Evolutionary conservation across 2,888 invertebrate genomes (phyloP), one percentile per base, ranked within the genome.

Genomic region (Lordiphosa andalusiaca): DNA sequence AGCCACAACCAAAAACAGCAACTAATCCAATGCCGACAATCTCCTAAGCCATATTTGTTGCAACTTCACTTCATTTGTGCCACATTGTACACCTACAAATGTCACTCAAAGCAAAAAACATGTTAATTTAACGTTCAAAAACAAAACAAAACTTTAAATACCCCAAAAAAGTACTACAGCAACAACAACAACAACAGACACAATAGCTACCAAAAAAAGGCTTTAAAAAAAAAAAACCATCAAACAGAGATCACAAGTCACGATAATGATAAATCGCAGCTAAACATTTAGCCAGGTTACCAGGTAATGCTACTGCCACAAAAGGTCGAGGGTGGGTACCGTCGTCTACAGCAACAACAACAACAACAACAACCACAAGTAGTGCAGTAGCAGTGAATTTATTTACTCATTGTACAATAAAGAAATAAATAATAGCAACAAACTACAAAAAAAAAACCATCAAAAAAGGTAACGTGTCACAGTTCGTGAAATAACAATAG

Each of bases 401-500:
- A 80, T 82, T 82, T 80, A 82, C 82, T 80, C 71, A 78, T 80
- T 82, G 73, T 82, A 80, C 80, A 75, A 82, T 80, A 78, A 78
- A 78, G 69, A 78, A 80, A 80, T 75, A 82, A 80, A 80, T 35
- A 51, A 70, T 72, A 72, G 72, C 67, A 52, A 49, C 44, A 44
- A 52, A 49, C 44, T 39, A 60, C 61, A 60, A 35, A 33, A 39
- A 51, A 12, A 50, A 63, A 53, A 42, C 52, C 41, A 56, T 30
- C 30, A 67, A 62, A 65, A 50, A 59, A 62, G 62, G 53, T 58
- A 76, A 80, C 83, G 81, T 81, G 83, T 81, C 83, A 83, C 83
- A 81, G 81, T 83, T 81, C 81, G 81, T 81, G 81, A 81, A 83
- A 81, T 83, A 83, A 81, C 81, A 81, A 81, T 81, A 81, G 81